These are phyloP conservation scores for Acrossocheilus fasciatus DNA, from an alignment of 2,797 vertebrate genomes.

Conservation along the genomic window DNA sequence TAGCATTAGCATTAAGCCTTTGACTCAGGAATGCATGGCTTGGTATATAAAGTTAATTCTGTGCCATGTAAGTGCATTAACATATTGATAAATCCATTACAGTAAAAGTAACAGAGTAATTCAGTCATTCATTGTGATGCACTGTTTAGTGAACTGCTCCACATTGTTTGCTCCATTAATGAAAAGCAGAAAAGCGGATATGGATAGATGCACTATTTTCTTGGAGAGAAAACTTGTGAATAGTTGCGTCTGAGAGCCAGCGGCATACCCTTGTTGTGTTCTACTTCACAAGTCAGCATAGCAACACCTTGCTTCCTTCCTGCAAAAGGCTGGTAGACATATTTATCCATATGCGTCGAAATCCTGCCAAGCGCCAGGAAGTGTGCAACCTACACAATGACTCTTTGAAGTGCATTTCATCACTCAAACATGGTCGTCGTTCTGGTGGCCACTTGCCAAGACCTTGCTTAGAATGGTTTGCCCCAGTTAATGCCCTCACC, in stretches of 20 bases:
- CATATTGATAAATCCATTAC: not conserved
- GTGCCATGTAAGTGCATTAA: not conserved
- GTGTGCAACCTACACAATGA: conserved; percentile 69
- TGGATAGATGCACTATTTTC: conserved; percentile 14
- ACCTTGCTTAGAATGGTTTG: conserved; percentile 80
- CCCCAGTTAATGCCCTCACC: conserved; percentile 72
- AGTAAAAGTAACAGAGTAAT: not conserved
- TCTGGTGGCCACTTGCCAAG: conserved; percentile 78
- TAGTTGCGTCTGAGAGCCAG: not conserved
- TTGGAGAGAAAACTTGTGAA: conserved; percentile 26
- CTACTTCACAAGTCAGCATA: not conserved
- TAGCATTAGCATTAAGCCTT: not conserved
- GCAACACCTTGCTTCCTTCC: conserved; percentile 31
- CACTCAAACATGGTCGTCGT: conserved; percentile 77
- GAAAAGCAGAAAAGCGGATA: not conserved
- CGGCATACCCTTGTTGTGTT: not conserved
- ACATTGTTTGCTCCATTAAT: not conserved
- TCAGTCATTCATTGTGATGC: not conserved
- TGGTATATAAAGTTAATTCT: not conserved
- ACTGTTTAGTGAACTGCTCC: not conserved
- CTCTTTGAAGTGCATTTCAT: conserved; percentile 74
- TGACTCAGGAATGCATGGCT: not conserved
- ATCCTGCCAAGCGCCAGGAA: conserved; percentile 77
- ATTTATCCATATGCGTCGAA: conserved; percentile 63
- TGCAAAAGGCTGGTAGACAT: conserved; percentile 33